Evolutionary conservation across 2,113 vertebrate genomes (phyloP), one percentile per base, ranked within the genome.

Genomic region (Cyprinus carpio): DNA sequence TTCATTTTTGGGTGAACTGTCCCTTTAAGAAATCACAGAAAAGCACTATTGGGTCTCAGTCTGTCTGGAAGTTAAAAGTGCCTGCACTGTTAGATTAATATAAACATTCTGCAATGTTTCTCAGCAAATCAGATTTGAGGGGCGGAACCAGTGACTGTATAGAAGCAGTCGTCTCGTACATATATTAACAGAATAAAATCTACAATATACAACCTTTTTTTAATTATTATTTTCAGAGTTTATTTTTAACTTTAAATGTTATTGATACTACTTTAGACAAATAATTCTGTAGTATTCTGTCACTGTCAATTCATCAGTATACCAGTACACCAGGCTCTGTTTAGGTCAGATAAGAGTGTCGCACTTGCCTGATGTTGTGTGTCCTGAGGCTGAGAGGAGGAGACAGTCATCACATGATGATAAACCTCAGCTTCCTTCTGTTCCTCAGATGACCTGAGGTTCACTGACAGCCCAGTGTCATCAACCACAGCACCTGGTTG

Each of bases 401-500:
- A 72, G 49, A 83, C 51, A 34, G 85, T 72, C 25, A 64, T 71
- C 8, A 46, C 77, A 29, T 85, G 84, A 75, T 83, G 84, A 80
- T 83, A 51, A 81, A 67, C 67, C 34, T 81, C 51, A 77, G 72
- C 37, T 34, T 88, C 82, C 71, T 64, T 40, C 60, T 60, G 81
- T 23, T 81, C 78, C 76, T 75, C 82, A 23, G 64, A 27, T 51
- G 65, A 67, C 54, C n/a, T 56, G 82, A 82, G 31, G 69, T 77
- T 86, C 31, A 86, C 31, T 15, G 72, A 58, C 71, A 86, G 18
- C 20, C 78, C 82, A 23, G 60, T 37, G 15, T 86, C 74, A 64
- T 86, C 78, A 75, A 23, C 40, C 4, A 77, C 77, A 82, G 85
- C 81, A 77, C 87, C 87, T 84, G 74, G 60, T 88, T 81, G 43